Evolutionary conservation across 23 tunicate genomes (phyloP).

Genomic region (Trididemnum clinides): DNA sequence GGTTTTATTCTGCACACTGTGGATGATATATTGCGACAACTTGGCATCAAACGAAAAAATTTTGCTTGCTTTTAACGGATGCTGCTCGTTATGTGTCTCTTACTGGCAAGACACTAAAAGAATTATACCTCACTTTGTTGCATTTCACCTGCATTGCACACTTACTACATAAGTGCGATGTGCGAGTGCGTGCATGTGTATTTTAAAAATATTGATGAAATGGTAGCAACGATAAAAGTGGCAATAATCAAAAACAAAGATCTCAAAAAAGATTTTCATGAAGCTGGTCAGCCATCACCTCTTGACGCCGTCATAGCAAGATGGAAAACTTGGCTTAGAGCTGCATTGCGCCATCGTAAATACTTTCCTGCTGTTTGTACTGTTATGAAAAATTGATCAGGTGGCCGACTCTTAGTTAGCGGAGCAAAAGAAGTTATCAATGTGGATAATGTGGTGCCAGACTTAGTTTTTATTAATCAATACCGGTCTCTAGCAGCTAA

Average conservation of each 20-base stretch:
- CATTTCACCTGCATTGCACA: constrained; percentile 34
- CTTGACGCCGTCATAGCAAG: neutral
- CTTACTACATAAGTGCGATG: no score
- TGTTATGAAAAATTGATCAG: constrained; percentile 15
- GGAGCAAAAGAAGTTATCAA: constrained; percentile 17
- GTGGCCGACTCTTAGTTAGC: no score
- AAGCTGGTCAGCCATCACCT: constrained; percentile 33
- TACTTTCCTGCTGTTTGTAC: constrained; percentile 30
- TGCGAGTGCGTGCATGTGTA: constrained; percentile 50
- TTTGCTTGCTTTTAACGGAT: constrained; percentile 32
- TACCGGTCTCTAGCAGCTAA: constrained; percentile 6
- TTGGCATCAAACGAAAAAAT: constrained; percentile 33
- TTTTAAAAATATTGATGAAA: constrained; percentile 19
- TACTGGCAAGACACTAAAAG: constrained; percentile 19
- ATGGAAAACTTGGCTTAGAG: constrained; percentile 23
- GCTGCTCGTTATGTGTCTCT: constrained; percentile 29
- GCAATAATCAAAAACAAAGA: constrained; percentile 36
- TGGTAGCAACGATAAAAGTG: constrained; percentile 11
- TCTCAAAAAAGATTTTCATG: constrained; percentile 17
- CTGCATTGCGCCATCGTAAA: neutral
- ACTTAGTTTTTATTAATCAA: constrained; percentile 8
- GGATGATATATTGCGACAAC: constrained; percentile 40
- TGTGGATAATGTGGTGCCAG: neutral
- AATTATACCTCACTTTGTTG: neutral
- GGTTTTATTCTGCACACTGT: constrained; percentile 38